Percentiles rank a stretch among this genome's conserved stretches.
Conservation (phyloP, 2,113 vertebrate genomes). For the Catharus bicknelli region DNA sequence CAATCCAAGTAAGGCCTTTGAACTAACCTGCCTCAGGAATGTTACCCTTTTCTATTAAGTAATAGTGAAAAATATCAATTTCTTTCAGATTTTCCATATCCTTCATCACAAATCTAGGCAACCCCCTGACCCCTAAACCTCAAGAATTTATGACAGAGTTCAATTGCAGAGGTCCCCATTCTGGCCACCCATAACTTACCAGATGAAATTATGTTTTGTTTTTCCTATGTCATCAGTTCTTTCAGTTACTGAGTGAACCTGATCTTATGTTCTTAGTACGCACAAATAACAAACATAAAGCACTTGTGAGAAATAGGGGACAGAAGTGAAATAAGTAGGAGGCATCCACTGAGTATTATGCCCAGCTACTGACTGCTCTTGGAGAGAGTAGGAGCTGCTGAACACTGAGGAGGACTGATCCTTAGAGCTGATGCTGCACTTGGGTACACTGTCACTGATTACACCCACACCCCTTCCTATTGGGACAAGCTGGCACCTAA, state of each 20-base stretch:
- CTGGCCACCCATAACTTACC: not conserved
- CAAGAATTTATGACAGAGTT: not conserved
- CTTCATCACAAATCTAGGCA: not conserved
- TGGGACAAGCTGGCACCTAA: not conserved
- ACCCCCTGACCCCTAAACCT: not conserved
- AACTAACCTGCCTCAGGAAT: not conserved
- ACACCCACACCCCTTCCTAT: not conserved
- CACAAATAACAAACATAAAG: not conserved
- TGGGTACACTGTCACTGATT: not conserved
- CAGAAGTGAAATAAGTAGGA: not conserved
- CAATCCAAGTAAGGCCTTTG: not conserved
- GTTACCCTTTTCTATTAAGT: not conserved
- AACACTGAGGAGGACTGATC: not conserved
- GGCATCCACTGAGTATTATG: not conserved
- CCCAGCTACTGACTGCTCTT: not conserved
- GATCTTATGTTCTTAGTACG: accelerated
- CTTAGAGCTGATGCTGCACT: not conserved
- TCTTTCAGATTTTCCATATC: not conserved
- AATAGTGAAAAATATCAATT: not conserved
- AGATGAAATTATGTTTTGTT: not conserved
- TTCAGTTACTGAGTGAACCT: not conserved
- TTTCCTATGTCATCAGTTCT: not conserved
- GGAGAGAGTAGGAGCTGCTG: not conserved
- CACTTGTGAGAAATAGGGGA: not conserved
- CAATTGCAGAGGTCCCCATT: not conserved